Evolutionary conservation across 2,888 invertebrate species (phyloP), one percentile per base, ranked within the genome.

Genomic region (Lasioglossum malachurum): DNA sequence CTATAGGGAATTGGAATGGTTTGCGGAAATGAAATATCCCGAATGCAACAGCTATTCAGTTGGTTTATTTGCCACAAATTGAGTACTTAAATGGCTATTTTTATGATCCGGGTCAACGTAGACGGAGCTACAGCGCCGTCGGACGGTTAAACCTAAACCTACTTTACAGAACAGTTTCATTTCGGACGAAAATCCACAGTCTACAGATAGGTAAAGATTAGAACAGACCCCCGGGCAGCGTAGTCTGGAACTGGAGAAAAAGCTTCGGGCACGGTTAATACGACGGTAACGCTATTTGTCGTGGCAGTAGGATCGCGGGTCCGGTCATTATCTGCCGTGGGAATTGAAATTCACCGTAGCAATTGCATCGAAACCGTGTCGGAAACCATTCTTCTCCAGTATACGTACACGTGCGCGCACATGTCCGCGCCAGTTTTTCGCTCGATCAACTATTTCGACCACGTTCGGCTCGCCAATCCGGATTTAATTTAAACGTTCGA

Each of bases 361-460:
- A 71, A 78, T 78, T 67, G 82, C 14, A 35, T 31, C 74, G 73
- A 49, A 38, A 72, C 53, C 73, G 31, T 35, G 49, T 31, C 60
- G 19, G 38, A 41, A 79, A 46, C 74, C 31, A 44, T 64, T 46
- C 44, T 38, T 77, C 46, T 35, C 67, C 3, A 53, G 8, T 23
- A 8, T 53, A 53, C 53, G 53, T 53, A 53, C 53, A 53, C 23
- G 53, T 19, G 23, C 46, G 27, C 31, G 8, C 8, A 23, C 27
- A 23, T 27, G 38, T 14, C 35, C 23, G 8, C 4, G 10, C n/a
- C 10, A 41, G 75, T 41, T 74, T 78, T 81, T 67, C 16, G 49
- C 35, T 44, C 41, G 57, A 75, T 80, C 80, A 44, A 53, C 49
- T n/a, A 82, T 82, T 82, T 82, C 69, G 64, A 57, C 67, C 82